phyloP scores from a whole-genome alignment of 2,113 vertebrate species.

The rat (Rattus norvegicus) region DNA sequence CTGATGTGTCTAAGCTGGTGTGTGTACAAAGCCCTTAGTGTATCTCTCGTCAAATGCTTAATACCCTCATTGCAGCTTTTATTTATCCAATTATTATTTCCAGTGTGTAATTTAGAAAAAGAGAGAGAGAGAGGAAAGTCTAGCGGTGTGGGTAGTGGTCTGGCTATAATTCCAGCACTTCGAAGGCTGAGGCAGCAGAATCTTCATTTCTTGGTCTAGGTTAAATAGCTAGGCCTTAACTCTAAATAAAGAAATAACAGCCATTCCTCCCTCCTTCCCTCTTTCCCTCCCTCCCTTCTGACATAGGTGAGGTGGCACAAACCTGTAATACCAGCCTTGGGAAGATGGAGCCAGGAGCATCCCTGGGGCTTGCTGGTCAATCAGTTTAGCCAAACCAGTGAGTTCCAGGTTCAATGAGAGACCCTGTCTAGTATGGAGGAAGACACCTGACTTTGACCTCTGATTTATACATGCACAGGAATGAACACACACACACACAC shows the following conservation, averaged over 20 bases:
- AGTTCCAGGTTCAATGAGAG: not conserved
- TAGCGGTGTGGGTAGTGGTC: not conserved
- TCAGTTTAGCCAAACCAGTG: not conserved
- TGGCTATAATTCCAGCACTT: not conserved
- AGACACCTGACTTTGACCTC: not conserved
- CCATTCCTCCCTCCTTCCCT: not conserved
- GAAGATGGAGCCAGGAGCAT: not conserved
- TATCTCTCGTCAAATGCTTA: not conserved
- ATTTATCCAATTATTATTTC: conserved; percentile 38
- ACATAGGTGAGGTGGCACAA: not conserved
- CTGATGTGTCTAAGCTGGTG: not conserved
- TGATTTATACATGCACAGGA: not conserved
- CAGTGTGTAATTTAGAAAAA: not conserved
- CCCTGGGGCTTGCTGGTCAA: not conserved
- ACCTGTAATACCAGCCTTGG: not conserved
- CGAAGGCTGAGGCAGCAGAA: not conserved
- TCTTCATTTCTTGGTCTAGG: not conserved
- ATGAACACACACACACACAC: not conserved
- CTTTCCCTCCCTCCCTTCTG: not conserved
- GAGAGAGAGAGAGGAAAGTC: not conserved
- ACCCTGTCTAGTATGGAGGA: not conserved
- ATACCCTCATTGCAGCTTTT: conserved; percentile 13
- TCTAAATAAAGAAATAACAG: not conserved
- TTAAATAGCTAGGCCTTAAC: not conserved
- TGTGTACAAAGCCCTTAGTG: not conserved